Evolutionary conservation across 2,888 invertebrate species (phyloP).

Genomic region (Temnothorax unifasciatus): DNA sequence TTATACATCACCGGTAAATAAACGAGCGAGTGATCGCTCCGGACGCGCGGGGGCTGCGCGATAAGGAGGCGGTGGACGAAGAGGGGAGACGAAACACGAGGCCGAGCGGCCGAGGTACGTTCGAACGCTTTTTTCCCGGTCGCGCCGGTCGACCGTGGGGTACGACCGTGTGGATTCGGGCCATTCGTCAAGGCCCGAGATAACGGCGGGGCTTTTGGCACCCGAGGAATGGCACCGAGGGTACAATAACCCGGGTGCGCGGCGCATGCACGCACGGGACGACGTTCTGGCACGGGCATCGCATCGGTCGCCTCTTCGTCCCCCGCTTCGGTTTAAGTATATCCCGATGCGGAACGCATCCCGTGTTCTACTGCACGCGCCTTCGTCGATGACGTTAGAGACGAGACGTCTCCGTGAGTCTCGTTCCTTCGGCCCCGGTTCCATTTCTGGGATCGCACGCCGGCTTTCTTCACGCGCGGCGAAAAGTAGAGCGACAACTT

Average conservation of each 20-base stretch:
- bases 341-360: background rate
- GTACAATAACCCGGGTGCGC: conserved; percentile 60
- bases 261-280: conserved; percentile 8
- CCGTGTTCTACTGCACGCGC: background rate
- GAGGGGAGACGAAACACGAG: background rate
- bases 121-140: background rate
- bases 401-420: background rate
- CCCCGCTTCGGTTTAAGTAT: background rate
- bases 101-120: background rate
- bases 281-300: conserved; percentile 16
- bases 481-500: background rate
- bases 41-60: background rate
- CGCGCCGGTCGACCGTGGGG: background rate
- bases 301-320: background rate
- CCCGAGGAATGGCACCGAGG: conserved; percentile 47
- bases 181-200: conserved; percentile 46
- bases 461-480: background rate
- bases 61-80: background rate
- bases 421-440: background rate
- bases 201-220: conserved; percentile 45
- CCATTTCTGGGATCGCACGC: background rate
- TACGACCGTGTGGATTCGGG: background rate
- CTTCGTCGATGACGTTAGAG: conserved; percentile 33
- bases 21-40: background rate
- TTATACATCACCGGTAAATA: background rate